phyloP scores from a whole-genome alignment of 2,888 invertebrate species.

The Meganola albula region DNA sequence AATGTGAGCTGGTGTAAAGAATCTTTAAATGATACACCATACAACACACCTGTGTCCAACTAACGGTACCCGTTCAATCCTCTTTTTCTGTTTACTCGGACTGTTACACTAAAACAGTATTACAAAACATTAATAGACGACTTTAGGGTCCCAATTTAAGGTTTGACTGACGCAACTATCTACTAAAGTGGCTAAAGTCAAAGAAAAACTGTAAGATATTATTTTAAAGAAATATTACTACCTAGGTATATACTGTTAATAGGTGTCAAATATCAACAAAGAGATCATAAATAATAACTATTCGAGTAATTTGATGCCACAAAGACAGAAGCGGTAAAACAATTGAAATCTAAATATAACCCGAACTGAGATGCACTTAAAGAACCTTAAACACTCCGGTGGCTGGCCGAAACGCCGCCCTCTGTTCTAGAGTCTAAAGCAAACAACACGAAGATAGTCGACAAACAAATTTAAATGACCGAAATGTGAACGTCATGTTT shows the following conservation, averaged over 20 bases:
- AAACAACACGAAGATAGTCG: constrained; percentile 71
- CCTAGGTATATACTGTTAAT: background rate
- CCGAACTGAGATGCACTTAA: constrained; percentile 60
- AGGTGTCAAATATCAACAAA: too few species aligned
- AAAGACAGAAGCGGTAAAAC: constrained; percentile 42
- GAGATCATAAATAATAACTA: too few species aligned
- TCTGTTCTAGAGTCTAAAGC: constrained; percentile 73
- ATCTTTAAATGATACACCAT: constrained; percentile 28
- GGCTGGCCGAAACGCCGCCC: constrained; percentile 69
- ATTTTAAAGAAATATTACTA: too few species aligned
- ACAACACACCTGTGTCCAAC: constrained; percentile 36
- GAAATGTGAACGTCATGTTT: constrained; percentile 77
- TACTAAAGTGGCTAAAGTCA: too few species aligned
- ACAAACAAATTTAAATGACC: constrained; percentile 78
- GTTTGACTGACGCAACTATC: too few species aligned
- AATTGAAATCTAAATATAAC: constrained; percentile 49
- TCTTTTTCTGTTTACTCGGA: constrained; percentile 43
- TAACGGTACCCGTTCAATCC: constrained; percentile 41
- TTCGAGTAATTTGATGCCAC: constrained; percentile 34
- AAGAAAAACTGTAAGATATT: too few species aligned
- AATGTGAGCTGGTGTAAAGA: constrained; percentile 25
- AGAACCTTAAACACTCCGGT: constrained; percentile 59
- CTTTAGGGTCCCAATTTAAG: too few species aligned
- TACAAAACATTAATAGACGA: too few species aligned
- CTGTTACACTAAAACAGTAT: constrained; percentile 33